Conservation (phyloP, 2,888 invertebrate genomes). For the Sphaerophoria taeniata region DNA sequence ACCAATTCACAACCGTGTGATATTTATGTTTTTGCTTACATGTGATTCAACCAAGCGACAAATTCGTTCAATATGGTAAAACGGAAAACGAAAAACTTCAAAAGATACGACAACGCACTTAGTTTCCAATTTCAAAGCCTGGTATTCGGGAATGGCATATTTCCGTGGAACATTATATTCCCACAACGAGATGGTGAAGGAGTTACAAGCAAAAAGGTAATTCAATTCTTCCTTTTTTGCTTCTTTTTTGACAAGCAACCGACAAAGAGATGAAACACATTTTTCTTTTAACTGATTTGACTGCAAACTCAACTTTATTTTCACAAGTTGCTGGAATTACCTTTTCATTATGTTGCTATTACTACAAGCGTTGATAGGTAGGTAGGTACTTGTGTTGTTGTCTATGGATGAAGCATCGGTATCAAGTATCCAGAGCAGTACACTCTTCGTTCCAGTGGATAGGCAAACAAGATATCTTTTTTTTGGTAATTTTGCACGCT, state of each 20-base stretch:
- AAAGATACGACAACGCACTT: neutral
- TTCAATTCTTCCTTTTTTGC: slow-evolving; percentile 9
- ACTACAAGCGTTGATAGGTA: slow-evolving; percentile 27
- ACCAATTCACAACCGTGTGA: neutral
- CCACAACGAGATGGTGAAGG: neutral
- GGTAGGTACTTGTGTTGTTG: slow-evolving; percentile 16
- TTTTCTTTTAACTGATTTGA: neutral
- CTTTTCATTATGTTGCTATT: slow-evolving; percentile 59
- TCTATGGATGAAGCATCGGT: slow-evolving; percentile 32
- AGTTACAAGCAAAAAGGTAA: neutral
- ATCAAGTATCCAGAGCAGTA: slow-evolving; percentile 64
- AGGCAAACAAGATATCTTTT: neutral
- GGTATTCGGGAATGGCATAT: slow-evolving; percentile 1
- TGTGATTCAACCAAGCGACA: slow-evolving; percentile 10
- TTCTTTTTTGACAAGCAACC: neutral
- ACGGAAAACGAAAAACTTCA: slow-evolving; percentile 1
- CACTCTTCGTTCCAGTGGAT: slow-evolving; percentile 46
- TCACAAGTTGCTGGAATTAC: slow-evolving; percentile 51
- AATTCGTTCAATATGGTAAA: slow-evolving; percentile 5
- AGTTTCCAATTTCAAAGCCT: slow-evolving; percentile 21
- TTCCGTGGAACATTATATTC: neutral
- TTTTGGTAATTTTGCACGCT: slow-evolving; percentile 17
- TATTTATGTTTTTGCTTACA: slow-evolving; percentile 1
- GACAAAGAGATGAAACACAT: neutral
- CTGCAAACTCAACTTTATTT: neutral